These are phyloP conservation scores for Tachysurus vachellii DNA, from an alignment of 2,113 vertebrate species.

Conservation along the genomic window DNA sequence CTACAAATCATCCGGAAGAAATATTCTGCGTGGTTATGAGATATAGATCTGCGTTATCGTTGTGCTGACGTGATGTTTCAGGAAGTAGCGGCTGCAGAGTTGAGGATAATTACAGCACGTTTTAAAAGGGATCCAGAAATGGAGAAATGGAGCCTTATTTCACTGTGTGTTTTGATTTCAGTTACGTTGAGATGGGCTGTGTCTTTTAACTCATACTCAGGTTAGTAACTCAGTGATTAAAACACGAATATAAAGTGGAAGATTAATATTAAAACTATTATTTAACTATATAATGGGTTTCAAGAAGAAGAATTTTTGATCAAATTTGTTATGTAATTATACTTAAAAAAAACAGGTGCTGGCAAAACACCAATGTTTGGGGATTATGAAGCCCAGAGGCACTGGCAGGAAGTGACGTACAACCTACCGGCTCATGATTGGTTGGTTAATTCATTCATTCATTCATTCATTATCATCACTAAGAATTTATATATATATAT, in stretches of 20 bases:
- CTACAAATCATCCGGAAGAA: neutral
- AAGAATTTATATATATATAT: neutral
- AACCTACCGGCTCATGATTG: slow-evolving; percentile 88
- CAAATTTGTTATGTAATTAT: slow-evolving; percentile 5
- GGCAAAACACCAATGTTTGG: slow-evolving; percentile 92
- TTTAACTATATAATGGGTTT: neutral
- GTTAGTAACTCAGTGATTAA: slow-evolving; percentile 62
- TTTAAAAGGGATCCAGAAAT: slow-evolving; percentile 62
- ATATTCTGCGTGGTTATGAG: neutral
- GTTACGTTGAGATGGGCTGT: slow-evolving; percentile 88
- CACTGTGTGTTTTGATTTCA: slow-evolving; percentile 75
- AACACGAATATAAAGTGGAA: neutral
- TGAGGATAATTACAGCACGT: neutral
- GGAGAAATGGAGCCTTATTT: slow-evolving; percentile 82
- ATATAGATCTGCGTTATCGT: neutral
- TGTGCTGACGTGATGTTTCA: slow-evolving; percentile 54
- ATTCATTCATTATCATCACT: neutral
- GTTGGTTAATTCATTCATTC: slow-evolving; percentile 65
- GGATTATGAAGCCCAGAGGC: slow-evolving; percentile 97
- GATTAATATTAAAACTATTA: neutral
- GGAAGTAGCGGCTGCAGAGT: slow-evolving; percentile 55
- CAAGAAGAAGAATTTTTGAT: neutral
- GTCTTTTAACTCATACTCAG: slow-evolving; percentile 92
- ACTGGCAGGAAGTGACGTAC: slow-evolving; percentile 97
- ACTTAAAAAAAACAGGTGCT: slow-evolving; percentile 74